A percentile compares a stretch with the other conserved stretches of the same genome.
These are phyloP conservation scores for Cephus sareptanus DNA, from an alignment of 2,888 invertebrate genomes.

Conservation along the genomic window DNA sequence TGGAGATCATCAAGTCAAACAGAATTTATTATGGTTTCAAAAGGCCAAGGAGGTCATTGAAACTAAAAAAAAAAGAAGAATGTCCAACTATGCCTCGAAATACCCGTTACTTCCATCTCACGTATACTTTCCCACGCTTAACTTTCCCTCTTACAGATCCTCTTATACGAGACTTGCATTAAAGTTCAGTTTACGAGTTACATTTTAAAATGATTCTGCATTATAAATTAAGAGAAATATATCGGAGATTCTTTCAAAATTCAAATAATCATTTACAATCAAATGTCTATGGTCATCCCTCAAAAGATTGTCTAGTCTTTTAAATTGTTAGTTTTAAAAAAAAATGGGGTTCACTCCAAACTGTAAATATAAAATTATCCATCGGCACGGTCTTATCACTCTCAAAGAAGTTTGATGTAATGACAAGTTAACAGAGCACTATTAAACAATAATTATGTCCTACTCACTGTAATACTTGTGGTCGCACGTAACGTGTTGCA, in stretches of 20 bases:
- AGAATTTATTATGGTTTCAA: background rate
- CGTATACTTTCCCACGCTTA: slow-evolving; percentile 22
- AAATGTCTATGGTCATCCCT: too few relatives aligned
- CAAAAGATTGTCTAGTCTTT: background rate
- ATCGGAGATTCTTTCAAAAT: background rate
- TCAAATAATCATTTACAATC: background rate
- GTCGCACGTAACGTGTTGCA: slow-evolving; percentile 40
- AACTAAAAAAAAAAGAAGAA: slow-evolving; percentile 9
- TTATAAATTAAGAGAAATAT: background rate
- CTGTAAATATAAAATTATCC: background rate
- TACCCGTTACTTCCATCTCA: slow-evolving; percentile 39
- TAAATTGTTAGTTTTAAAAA: background rate
- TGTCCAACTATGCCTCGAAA: slow-evolving; percentile 30
- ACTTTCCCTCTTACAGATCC: slow-evolving; percentile 34
- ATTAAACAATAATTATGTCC: background rate
- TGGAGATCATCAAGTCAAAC: background rate
- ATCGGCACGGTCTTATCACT: background rate
- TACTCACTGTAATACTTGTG: slow-evolving; percentile 44
- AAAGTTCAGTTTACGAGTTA: background rate
- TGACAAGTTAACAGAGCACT: background rate
- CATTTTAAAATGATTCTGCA: background rate
- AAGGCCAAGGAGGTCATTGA: background rate
- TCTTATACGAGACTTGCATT: background rate
- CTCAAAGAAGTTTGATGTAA: background rate
- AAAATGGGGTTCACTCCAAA: background rate